Evolutionary conservation across 1,140 invertebrate species (phyloP), one percentile per base, ranked within the genome.

Genomic region (Melanaphis sacchari): DNA sequence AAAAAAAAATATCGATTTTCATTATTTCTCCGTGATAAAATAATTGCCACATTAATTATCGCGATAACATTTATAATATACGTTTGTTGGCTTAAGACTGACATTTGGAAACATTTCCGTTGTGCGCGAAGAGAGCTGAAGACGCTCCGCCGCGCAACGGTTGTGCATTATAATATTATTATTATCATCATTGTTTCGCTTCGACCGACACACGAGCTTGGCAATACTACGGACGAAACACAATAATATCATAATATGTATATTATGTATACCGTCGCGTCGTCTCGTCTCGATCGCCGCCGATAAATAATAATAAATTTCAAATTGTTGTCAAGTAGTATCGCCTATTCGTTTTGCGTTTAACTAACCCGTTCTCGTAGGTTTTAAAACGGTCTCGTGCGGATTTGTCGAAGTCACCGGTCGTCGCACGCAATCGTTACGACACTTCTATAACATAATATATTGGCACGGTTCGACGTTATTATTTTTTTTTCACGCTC

Each of bases 51-150:
- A 76, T 76, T 76, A 76, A 76, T 76, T n/a, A 76, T 76, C 59
- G 59, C 59, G 59, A 76, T 76, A 76, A 76, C 59, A 76, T 76
- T 76, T 76, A 76, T 76, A 76, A 76, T 76, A 76, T 76, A 76
- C 59, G 11, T 76, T 76, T 76, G n/a, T 76, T 76, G 59, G 59
- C 59, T 76, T 76, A 76, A 76, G 59, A 76, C 59, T 76, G 59
- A 76, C 5, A 76, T 76, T 76, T 76, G 59, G 59, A 18, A 76
- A 76, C 59, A 76, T 76, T 76, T 76, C 59, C 59, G 59, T 18
- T 76, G 59, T 76, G 59, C 18, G 31, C 31, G 59, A 76, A 76
- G 59, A 76, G 31, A 76, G 46, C 46, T 49, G 59, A 76, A 76
- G 59, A 76, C 59, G 15, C 11, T 76, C 59, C 15, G 31, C 59